phyloP scores from a whole-genome alignment of 2,797 vertebrate species.

The Melanotaenia trifasciata region DNA sequence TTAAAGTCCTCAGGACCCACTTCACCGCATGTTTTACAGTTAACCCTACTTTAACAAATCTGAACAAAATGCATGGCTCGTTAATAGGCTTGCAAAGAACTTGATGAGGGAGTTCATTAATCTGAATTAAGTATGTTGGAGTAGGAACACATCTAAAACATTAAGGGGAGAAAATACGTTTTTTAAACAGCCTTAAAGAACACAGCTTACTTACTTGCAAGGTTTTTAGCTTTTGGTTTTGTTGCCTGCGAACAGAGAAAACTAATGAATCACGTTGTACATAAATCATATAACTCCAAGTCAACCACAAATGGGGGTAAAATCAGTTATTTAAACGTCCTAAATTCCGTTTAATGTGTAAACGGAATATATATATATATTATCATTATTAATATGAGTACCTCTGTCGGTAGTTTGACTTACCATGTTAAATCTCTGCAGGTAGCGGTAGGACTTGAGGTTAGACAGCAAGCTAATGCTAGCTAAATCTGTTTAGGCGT shows the following conservation, averaged over 20 bases:
- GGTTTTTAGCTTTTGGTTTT: conserved; percentile 75
- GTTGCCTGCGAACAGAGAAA: conserved; percentile 73
- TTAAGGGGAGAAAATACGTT: neutral
- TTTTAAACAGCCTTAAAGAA: neutral
- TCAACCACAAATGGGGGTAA: neutral
- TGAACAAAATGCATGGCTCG: no score
- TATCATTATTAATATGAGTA: neutral
- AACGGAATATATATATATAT: neutral
- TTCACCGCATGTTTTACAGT: no score
- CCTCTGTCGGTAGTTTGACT: conserved; percentile 21
- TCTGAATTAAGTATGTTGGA: no score
- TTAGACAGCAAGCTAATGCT: conserved; percentile 23
- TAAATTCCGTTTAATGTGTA: no score
- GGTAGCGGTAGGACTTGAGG: neutral
- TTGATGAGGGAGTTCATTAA: no score
- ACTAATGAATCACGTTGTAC: neutral
- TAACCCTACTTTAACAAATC: no score
- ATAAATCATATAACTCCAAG: neutral
- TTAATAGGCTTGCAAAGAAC: no score
- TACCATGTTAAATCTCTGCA: conserved; percentile 67
- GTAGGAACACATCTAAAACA: no score
- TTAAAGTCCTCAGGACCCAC: neutral
- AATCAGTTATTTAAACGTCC: neutral
- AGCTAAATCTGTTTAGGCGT: conserved; percentile 68
- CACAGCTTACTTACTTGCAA: conserved; percentile 78